Conservation (phyloP, 2,113 vertebrate species). For the Ramphastos sulfuratus region DNA sequence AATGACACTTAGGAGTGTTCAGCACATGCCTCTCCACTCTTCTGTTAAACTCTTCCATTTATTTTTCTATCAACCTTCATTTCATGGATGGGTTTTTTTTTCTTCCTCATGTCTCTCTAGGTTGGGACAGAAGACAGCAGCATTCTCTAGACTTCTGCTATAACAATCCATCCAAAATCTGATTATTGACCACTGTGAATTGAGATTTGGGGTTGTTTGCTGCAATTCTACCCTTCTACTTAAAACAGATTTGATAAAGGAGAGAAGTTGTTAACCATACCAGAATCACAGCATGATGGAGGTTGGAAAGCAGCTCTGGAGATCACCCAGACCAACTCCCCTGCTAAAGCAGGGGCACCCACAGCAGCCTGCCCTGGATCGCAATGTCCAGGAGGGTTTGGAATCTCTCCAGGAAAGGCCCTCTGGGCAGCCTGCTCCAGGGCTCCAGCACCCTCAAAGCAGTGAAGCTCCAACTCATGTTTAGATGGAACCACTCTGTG, state of each 20-base stretch:
- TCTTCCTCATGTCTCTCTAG: background rate
- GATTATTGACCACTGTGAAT: background rate
- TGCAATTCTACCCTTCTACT: background rate
- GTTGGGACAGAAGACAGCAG: background rate
- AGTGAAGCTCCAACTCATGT: no score
- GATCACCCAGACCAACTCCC: no score
- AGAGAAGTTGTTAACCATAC: background rate
- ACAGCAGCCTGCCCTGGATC: no score
- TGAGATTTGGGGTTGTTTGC: background rate
- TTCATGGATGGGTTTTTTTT: background rate
- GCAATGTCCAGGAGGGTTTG: no score
- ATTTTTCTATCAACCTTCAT: background rate
- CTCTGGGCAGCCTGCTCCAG: no score
- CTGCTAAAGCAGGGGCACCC: no score
- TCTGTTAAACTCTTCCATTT: background rate
- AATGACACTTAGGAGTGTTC: background rate
- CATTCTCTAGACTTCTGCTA: background rate
- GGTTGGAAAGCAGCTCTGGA: no score
- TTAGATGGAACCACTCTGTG: no score
- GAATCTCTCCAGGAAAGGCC: no score
- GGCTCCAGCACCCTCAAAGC: no score
- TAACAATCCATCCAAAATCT: background rate
- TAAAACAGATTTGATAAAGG: background rate
- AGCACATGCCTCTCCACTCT: background rate
- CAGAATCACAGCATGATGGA: background rate